Percentiles rank a stretch among this genome's conserved stretches.
These are phyloP conservation scores for Hoplodrina ambigua DNA, from an alignment of 2,888 invertebrate genomes.

Conservation along the genomic window DNA sequence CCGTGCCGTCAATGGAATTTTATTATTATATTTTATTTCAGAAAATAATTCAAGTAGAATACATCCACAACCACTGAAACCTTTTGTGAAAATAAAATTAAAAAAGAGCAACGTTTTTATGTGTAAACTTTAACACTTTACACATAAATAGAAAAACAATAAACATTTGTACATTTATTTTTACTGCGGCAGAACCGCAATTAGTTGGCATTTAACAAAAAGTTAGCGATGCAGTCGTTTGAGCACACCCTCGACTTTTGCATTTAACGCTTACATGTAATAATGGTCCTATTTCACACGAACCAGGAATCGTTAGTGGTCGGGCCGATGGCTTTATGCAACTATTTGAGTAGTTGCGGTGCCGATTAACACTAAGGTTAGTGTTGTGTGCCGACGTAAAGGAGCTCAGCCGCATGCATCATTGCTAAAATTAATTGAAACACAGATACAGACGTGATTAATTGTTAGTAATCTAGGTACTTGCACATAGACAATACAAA, in stretches of 20 bases:
- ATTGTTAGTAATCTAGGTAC: not conserved
- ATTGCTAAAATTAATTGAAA: not conserved
- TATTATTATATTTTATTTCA: too few relatives aligned
- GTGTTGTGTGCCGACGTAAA: not conserved
- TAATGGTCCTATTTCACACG: conserved; percentile 50
- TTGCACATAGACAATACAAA: not conserved
- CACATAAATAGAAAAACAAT: conserved; percentile 10
- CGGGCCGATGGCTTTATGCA: conserved; percentile 42
- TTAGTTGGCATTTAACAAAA: conserved; percentile 52
- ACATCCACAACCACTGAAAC: not conserved
- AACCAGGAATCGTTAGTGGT: conserved; percentile 50
- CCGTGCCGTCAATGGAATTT: too few relatives aligned
- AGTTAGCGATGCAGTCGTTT: conserved; percentile 38
- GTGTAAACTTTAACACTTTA: not conserved
- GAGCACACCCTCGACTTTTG: conserved; percentile 34
- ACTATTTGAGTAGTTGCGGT: conserved; percentile 23
- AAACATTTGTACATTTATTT: conserved; percentile 29
- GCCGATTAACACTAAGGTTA: conserved; percentile 1
- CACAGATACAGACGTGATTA: not conserved
- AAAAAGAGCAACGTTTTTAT: not conserved
- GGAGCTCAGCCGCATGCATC: not conserved
- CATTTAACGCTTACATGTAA: conserved; percentile 58
- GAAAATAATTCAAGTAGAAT: not conserved
- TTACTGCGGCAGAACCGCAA: conserved; percentile 37
- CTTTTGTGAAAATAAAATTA: not conserved